phyloP scores from a whole-genome alignment of 1,140 invertebrate genomes.

The Augochlora pura region DNA sequence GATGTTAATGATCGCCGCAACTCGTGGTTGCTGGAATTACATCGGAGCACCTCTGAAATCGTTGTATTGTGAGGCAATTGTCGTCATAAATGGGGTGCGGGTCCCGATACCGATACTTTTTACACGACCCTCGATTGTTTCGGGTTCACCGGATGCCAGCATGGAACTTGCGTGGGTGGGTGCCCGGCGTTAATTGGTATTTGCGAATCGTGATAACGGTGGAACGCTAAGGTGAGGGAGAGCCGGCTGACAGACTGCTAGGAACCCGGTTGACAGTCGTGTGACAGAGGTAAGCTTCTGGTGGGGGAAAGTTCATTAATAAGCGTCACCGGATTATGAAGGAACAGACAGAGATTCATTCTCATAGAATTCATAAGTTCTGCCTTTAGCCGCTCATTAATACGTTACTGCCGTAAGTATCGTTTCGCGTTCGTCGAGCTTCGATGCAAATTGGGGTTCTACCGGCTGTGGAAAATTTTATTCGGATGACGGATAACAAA shows the following conservation, averaged over 20 bases:
- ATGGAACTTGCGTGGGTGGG: background rate
- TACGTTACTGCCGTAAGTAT: background rate
- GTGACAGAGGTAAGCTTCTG: background rate
- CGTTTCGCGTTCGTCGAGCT: no score
- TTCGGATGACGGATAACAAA: no score
- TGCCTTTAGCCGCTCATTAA: background rate
- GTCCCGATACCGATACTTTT: constrained; percentile 5
- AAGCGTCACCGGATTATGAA: background rate
- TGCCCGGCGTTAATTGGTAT: background rate
- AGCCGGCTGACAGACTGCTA: background rate
- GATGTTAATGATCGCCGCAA: no score
- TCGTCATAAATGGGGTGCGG: background rate
- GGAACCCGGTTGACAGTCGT: background rate
- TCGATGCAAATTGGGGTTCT: no score
- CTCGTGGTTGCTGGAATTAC: no score
- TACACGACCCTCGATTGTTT: background rate
- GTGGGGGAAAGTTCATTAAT: background rate
- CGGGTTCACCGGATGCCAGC: background rate
- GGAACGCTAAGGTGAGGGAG: background rate
- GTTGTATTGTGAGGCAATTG: background rate
- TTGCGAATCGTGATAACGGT: constrained; percentile 1
- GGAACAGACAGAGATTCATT: background rate
- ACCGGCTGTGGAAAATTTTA: no score
- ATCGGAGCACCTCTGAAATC: no score
- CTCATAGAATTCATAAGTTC: no score